These are phyloP conservation scores for Epinephelus coioides DNA, from an alignment of 2,797 vertebrate genomes.

Conservation along the genomic window DNA sequence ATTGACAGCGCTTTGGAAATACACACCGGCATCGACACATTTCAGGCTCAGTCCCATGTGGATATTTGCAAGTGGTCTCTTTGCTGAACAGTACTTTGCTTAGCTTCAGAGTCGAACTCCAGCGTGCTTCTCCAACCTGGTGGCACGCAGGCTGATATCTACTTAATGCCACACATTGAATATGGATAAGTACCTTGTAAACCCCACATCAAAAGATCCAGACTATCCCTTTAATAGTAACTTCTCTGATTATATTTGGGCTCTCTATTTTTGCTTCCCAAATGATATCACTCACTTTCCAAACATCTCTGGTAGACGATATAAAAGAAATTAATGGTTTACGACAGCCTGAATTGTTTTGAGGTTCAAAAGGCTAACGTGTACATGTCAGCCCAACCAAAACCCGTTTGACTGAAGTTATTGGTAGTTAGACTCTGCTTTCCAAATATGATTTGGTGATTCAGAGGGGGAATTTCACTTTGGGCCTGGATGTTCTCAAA, in stretches of 20 bases:
- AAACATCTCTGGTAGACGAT: conserved; percentile 39
- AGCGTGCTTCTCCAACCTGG: too few species aligned
- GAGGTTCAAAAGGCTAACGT: conserved; percentile 57
- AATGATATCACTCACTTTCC: conserved; percentile 38
- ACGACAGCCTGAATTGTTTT: conserved; percentile 58
- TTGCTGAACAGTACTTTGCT: too few species aligned
- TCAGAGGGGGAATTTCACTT: conserved; percentile 63
- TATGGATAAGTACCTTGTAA: too few species aligned
- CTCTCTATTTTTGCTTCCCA: conserved; percentile 16
- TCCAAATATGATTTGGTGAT: conserved; percentile 68
- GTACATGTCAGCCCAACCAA: conserved; percentile 59
- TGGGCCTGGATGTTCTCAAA: conserved; percentile 44
- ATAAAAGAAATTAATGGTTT: conserved; percentile 54
- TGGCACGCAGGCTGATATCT: too few species aligned
- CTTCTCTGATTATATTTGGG: conserved; percentile 39
- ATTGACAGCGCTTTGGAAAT: too few species aligned
- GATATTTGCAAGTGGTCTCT: too few species aligned
- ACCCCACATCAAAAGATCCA: neutral
- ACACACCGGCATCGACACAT: too few species aligned
- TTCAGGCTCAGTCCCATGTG: too few species aligned
- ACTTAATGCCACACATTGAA: too few species aligned
- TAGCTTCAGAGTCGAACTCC: too few species aligned
- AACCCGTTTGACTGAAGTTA: conserved; percentile 63
- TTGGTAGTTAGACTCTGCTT: conserved; percentile 61
- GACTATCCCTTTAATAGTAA: conserved; percentile 20